Percentiles rank a stretch among this genome's conserved stretches.
phyloP scores from a whole-genome alignment of 2,113 vertebrate species.

The Ivindomyrus marchei region DNA sequence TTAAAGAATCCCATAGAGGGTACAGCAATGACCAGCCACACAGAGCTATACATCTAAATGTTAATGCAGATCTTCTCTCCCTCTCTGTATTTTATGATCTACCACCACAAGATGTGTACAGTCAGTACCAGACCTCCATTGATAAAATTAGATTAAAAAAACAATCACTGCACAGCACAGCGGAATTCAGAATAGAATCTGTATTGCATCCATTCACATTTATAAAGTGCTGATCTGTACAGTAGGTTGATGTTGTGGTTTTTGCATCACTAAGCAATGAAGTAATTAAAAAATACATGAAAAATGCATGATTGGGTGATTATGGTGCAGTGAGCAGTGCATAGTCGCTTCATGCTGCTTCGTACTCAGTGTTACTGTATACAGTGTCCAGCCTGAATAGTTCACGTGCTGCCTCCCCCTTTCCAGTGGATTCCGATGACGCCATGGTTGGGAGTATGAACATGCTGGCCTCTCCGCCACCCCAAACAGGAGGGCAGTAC shows the following conservation, averaged over 20 bases:
- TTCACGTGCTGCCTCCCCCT: not conserved
- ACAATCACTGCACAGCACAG: not conserved
- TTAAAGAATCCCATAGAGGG: not conserved
- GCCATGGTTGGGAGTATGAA: constrained; percentile 67
- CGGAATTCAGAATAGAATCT: not conserved
- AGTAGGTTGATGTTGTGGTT: not conserved
- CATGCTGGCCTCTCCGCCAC: constrained; percentile 67
- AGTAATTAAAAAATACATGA: not conserved
- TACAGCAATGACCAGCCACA: not conserved
- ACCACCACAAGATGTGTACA: not conserved
- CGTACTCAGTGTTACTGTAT: not conserved
- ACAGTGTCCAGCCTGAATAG: not conserved
- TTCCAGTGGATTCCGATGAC: constrained; percentile 80
- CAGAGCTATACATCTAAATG: not conserved
- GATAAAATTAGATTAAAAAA: not conserved
- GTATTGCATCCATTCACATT: not conserved
- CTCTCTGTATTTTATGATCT: not conserved
- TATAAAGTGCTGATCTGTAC: not conserved
- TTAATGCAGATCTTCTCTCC: not conserved
- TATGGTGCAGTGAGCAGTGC: not conserved
- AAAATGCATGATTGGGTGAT: not conserved
- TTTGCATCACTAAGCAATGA: not conserved
- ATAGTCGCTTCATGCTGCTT: not conserved
- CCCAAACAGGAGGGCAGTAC: constrained; percentile 54
- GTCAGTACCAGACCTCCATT: not conserved